Evolutionary conservation across 1,140 invertebrate species (phyloP).

Genomic region (Parapsyche elsis): DNA sequence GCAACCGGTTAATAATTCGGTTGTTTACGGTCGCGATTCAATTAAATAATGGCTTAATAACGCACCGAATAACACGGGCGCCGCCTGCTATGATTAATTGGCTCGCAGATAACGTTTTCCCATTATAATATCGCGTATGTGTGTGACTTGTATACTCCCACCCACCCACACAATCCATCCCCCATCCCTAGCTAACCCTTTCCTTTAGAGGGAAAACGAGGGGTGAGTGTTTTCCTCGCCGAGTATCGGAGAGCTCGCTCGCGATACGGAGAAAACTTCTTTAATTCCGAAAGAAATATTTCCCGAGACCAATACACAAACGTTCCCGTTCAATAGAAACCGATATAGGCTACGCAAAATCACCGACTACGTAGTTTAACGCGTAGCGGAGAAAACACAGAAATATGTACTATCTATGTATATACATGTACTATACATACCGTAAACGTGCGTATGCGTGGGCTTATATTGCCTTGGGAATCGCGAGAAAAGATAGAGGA

Average conservation of each 20-base stretch:
- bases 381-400: conserved; percentile 4
- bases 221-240: no score
- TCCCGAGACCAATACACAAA: not conserved
- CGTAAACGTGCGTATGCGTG: not conserved
- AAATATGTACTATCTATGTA: not conserved
- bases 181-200: not conserved
- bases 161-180: not conserved
- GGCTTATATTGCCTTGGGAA: not conserved
- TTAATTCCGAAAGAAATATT: conserved; percentile 41
- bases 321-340: not conserved
- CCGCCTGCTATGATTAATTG: conserved; percentile 26
- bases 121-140: conserved; percentile 23
- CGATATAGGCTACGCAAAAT: conserved; percentile 1
- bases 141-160: not conserved
- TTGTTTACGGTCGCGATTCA: conserved; percentile 10
- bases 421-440: not conserved
- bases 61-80: not conserved
- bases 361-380: conserved; percentile 24
- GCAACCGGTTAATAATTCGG: not conserved
- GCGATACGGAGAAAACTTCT: conserved; percentile 25
- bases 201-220: not conserved
- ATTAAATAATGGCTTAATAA: conserved; percentile 29
- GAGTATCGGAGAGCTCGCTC: not conserved
- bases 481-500: not conserved
- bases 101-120: conserved; percentile 31